These are phyloP conservation scores for Holothuria leucospilota DNA, from an alignment of 53 echinoderm and acorn worm species.

Conservation along the genomic window DNA sequence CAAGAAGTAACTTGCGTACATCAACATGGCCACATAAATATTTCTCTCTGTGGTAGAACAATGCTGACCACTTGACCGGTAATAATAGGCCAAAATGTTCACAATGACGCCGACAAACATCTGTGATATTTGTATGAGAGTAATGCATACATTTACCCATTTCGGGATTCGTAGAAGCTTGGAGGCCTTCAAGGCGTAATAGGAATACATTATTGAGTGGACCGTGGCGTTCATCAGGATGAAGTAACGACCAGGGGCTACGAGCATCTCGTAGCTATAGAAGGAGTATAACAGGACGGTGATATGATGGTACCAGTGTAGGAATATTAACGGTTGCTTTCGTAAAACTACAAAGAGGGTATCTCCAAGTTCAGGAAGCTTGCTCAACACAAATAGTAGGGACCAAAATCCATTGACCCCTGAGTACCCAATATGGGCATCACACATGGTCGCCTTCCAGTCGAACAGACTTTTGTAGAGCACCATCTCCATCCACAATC, in stretches of 20 bases:
- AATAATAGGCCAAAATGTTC: conserved; percentile 79
- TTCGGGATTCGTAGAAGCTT: conserved; percentile 84
- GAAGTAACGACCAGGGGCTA: conserved; percentile 95
- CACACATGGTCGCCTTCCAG: conserved; percentile 90
- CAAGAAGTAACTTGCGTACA: conserved; percentile 94
- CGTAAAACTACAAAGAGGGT: conserved; percentile 94
- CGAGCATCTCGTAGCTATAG: conserved; percentile 83
- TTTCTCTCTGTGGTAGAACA: conserved; percentile 91
- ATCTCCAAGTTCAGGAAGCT: conserved; percentile 93
- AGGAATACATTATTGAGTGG: conserved; percentile 97
- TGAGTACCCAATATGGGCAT: conserved; percentile 71
- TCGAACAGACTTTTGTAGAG: conserved; percentile 67
- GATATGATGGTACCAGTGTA: conserved; percentile 99
- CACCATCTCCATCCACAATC: conserved; percentile 79
- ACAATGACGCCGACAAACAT: conserved; percentile 92
- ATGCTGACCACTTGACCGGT: conserved; percentile 74
- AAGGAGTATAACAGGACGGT: conserved; percentile 92
- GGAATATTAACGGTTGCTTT: conserved; percentile 90
- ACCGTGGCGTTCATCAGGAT: conserved; percentile 84
- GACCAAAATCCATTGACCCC: conserved; percentile 99
- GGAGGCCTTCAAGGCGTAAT: conserved; percentile 86
- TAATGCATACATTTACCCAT: conserved; percentile 82
- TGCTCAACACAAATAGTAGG: conserved; percentile 84
- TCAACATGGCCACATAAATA: conserved; percentile 73
- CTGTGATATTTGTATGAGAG: conserved; percentile 91